phyloP scores from a whole-genome alignment of 2,888 invertebrate species.

The Polydrusus cervinus region DNA sequence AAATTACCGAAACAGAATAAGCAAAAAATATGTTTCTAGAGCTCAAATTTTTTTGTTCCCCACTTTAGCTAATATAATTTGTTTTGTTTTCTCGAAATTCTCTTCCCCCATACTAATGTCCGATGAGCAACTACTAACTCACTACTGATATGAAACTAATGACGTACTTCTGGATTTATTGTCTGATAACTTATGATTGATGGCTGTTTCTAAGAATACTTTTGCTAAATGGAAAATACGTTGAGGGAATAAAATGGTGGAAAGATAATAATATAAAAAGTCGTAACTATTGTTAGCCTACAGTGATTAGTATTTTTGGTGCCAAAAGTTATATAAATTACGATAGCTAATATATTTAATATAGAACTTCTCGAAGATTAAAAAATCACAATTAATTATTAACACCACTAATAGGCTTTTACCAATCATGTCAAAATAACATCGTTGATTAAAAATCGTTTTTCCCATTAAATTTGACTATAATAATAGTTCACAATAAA shows the following conservation, averaged over 20 bases:
- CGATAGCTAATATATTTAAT: not conserved
- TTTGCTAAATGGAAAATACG: slow-evolving; percentile 14
- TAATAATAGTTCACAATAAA: too few species aligned
- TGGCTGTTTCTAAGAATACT: slow-evolving; percentile 52
- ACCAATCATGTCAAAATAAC: too few species aligned
- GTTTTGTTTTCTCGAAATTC: slow-evolving; percentile 56
- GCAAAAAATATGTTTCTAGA: not conserved
- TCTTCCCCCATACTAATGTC: slow-evolving; percentile 61
- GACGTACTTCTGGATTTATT: slow-evolving; percentile 66
- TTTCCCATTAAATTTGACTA: too few species aligned
- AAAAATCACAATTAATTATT: too few species aligned
- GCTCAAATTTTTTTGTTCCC: too few species aligned
- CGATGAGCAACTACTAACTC: slow-evolving; percentile 63
- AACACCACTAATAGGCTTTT: too few species aligned
- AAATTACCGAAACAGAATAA: not conserved
- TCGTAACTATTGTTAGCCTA: not conserved
- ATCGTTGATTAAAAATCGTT: too few species aligned
- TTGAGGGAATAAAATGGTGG: slow-evolving; percentile 7
- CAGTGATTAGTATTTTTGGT: not conserved
- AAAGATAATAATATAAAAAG: slow-evolving; percentile 13
- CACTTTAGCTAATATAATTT: slow-evolving; percentile 58
- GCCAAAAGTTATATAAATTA: not conserved
- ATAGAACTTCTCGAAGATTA: too few species aligned
- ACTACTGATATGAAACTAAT: slow-evolving; percentile 68
- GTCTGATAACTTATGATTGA: slow-evolving; percentile 63